Conservation (phyloP, 2,113 vertebrate species). For the Climacteris rufus region DNA sequence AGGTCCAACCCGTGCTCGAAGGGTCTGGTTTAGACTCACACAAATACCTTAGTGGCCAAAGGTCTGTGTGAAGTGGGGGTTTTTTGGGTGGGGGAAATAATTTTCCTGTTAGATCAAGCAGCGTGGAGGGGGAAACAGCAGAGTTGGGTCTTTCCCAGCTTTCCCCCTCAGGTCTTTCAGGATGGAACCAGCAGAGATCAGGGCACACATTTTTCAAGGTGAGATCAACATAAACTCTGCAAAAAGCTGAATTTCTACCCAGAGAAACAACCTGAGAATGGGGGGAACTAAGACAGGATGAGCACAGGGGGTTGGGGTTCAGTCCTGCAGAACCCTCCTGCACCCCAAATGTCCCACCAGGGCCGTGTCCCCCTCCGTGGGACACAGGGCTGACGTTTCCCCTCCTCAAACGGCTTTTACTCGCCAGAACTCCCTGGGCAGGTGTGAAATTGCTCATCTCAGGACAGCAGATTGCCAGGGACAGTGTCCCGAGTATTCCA, state of each 20-base stretch:
- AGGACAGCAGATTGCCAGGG: background rate
- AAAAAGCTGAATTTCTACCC: background rate
- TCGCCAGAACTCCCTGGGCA: background rate
- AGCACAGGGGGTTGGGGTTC: background rate
- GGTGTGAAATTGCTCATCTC: background rate
- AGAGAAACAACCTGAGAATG: background rate
- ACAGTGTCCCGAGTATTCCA: background rate
- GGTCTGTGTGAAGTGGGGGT: rapidly evolving
- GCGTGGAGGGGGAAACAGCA: rapidly evolving
- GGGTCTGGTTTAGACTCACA: background rate
- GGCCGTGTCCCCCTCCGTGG: rapidly evolving
- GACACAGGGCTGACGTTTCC: background rate
- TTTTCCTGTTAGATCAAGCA: background rate
- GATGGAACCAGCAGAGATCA: background rate
- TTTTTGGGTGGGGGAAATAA: rapidly evolving
- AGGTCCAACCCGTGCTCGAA: background rate
- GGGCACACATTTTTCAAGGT: background rate
- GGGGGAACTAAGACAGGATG: rapidly evolving
- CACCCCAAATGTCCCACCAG: background rate
- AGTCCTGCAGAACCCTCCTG: background rate
- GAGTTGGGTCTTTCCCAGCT: too few relatives aligned
- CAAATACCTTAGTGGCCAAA: background rate
- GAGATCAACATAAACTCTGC: background rate
- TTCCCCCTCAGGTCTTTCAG: rapidly evolving
- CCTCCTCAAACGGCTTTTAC: background rate